Percentiles rank a stretch among this genome's conserved stretches.
Evolutionary conservation across 2,888 invertebrate species (phyloP).

Genomic region (Temnothorax ravouxi): DNA sequence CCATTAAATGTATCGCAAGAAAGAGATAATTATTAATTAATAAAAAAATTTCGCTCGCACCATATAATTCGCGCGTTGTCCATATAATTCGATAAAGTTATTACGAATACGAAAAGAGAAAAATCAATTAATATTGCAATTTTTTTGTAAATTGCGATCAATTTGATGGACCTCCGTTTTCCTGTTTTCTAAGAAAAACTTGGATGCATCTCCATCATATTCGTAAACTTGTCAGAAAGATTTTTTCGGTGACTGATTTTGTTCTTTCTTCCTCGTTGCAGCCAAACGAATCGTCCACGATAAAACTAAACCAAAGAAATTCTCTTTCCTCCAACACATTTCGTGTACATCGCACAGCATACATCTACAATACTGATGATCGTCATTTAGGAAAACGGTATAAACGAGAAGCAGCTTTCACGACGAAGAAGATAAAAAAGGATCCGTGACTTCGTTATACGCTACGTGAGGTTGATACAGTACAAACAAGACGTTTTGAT

Average conservation of each 20-base stretch:
- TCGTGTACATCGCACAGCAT: conserved; percentile 77
- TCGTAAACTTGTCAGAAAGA: conserved; percentile 46
- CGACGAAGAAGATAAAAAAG: conserved; percentile 40
- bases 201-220: conserved; percentile 52
- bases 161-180: conserved; percentile 52
- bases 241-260: conserved; percentile 34
- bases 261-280: not conserved
- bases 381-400: conserved; percentile 65
- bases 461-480: conserved; percentile 54
- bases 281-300: not conserved
- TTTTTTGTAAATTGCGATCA: conserved; percentile 10
- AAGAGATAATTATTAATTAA: not conserved
- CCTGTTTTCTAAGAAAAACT: conserved; percentile 59
- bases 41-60: not conserved
- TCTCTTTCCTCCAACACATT: conserved; percentile 56
- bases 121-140: not conserved
- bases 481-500: conserved; percentile 73
- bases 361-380: conserved; percentile 82
- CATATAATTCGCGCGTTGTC: not conserved
- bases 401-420: conserved; percentile 47
- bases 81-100: conserved; percentile 1
- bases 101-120: not conserved
- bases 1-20: conserved; percentile 62
- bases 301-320: conserved; percentile 52
- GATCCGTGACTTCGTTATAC: conserved; percentile 35